Evolutionary conservation across 2,797 vertebrate species (phyloP), one percentile per base, ranked within the genome.

Genomic region (Gymnocypris eckloni): DNA sequence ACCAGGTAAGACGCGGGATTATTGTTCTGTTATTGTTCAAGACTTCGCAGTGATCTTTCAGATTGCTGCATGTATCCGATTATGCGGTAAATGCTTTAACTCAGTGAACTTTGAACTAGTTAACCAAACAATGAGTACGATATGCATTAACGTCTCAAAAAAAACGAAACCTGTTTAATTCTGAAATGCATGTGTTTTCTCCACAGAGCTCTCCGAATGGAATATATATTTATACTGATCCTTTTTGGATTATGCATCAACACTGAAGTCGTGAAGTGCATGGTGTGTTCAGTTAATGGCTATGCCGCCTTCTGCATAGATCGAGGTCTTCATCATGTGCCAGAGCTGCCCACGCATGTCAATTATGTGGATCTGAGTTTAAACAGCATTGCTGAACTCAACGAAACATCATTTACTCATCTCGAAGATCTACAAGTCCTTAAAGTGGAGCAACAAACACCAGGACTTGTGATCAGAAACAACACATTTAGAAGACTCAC

Each of bases 401-500:
- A 94, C 50, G 84, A 89, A 50, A 76, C 90, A 0, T 96, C 95
- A 0, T 96, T 99, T 81, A 90, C 90, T 15, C 76, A 90, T 76
- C 91, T 97, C 66, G 89, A 91, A 37, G 81, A 81, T 77, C 92
- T 98, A 70, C 3, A 67, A 0, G 0, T 91, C 4, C 75, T 98
- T 64, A 91, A 94, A 82, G 91, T 98, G 0, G 93, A 94, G n/a
- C 97, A 98, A 72, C 0, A 12, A 0, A 90, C 89, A 1, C 25
- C 0, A 39, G 78, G 82, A n/a, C 89, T 98, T 4, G 78, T 85
- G 10, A 90, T 98, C 45, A 92, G 90, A 85, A 94, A 91, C 89
- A 92, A 95, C n/a, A 92, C 96, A 2, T 98, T 98, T 91, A 92
- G 90, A 83, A 92, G 94, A 61, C 90, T 97, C 89, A 94, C 92